Evolutionary conservation across 2,797 vertebrate species (phyloP).

Genomic region (Pseudochirops corinnae): DNA sequence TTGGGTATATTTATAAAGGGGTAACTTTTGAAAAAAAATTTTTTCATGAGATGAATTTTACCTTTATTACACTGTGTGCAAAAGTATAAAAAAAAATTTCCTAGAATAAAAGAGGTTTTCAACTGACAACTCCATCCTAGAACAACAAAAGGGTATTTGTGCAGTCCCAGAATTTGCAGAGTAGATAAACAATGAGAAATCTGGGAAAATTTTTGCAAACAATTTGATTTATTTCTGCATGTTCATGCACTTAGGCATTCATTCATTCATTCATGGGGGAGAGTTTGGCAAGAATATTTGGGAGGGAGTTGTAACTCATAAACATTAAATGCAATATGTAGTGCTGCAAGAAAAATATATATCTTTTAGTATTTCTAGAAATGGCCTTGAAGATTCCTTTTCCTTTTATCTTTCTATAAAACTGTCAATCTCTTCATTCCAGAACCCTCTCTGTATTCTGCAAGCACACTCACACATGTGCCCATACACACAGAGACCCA

Average conservation of each 20-base stretch:
- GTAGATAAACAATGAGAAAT: not conserved
- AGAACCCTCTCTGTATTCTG: not conserved
- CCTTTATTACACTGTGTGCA: not conserved
- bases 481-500: not conserved
- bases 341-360: not conserved
- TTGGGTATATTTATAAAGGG: not conserved
- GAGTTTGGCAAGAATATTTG: not conserved
- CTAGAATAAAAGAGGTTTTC: not conserved
- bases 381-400: not conserved
- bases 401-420: not conserved
- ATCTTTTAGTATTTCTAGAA: not conserved
- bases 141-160: not conserved
- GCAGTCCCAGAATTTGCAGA: not conserved
- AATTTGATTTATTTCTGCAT: not conserved
- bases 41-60: not conserved
- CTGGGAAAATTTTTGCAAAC: not conserved
- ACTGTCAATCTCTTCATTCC: not conserved
- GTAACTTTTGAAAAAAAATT: not conserved
- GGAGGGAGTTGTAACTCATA: not conserved
- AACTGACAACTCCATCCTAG: not conserved
- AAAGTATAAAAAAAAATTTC: not conserved
- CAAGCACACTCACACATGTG: not conserved
- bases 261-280: not conserved
- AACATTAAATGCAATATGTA: not conserved
- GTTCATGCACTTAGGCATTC: not conserved